These are phyloP conservation scores for Catharus ustulatus DNA, from an alignment of 2,797 vertebrate species.

Conservation along the genomic window DNA sequence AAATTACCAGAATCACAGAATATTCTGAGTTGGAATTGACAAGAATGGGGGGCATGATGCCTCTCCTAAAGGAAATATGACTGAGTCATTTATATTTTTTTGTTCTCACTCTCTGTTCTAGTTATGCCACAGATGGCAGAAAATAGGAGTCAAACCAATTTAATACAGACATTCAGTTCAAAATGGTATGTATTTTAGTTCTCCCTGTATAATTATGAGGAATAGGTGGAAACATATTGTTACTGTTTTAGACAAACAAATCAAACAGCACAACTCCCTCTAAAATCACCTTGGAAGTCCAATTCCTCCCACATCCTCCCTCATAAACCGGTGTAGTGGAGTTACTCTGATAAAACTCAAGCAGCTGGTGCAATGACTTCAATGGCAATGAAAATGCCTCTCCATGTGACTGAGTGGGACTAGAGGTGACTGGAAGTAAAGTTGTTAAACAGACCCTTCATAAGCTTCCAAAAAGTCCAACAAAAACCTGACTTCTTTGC, in stretches of 20 bases:
- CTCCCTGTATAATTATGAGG: slow-evolving; percentile 28
- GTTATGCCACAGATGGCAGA: slow-evolving; percentile 55
- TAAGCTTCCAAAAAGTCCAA: background rate
- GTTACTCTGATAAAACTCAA: background rate
- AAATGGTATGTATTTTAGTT: slow-evolving; percentile 53
- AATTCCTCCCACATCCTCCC: background rate
- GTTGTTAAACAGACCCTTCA: background rate
- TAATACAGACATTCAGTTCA: slow-evolving; percentile 58
- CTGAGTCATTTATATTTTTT: slow-evolving; percentile 60
- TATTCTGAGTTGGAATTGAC: background rate
- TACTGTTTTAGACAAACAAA: slow-evolving; percentile 35
- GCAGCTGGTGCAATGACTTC: background rate
- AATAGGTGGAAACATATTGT: slow-evolving; percentile 44
- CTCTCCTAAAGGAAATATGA: slow-evolving; percentile 44
- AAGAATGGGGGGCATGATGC: slow-evolving; percentile 36
- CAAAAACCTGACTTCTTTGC: background rate
- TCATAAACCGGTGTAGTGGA: background rate
- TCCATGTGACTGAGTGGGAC: background rate
- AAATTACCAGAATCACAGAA: background rate
- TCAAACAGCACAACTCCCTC: background rate
- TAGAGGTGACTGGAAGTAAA: background rate
- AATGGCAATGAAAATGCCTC: background rate
- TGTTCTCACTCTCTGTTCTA: slow-evolving; percentile 54
- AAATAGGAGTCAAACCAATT: slow-evolving; percentile 62
- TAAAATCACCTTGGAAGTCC: slow-evolving; percentile 41